These are phyloP conservation scores for Lepidotrigona ventralis DNA, from an alignment of 1,140 invertebrate species.

Conservation along the genomic window DNA sequence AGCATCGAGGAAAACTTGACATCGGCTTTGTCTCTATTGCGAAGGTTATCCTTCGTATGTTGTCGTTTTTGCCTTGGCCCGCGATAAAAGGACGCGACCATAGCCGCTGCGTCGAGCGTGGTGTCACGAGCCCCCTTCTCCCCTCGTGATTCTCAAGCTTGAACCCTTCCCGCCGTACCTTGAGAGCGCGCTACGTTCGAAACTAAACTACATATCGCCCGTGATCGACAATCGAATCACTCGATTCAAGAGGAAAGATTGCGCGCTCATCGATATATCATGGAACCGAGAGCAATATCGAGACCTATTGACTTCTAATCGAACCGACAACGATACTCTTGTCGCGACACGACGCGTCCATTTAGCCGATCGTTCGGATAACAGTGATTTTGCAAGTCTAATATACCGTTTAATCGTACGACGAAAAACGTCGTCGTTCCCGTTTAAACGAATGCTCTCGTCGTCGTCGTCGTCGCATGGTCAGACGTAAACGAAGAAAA, in stretches of 20 bases:
- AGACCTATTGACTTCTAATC: background rate
- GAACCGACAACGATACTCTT: background rate
- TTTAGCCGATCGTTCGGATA: background rate
- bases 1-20: background rate
- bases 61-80: conserved; percentile 6
- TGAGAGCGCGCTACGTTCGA: conserved; percentile 31
- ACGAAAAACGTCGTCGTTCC: background rate
- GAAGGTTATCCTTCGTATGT: background rate
- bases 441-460: background rate
- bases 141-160: background rate
- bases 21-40: conserved; percentile 1
- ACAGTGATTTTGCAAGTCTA: background rate
- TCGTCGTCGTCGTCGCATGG: background rate
- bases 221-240: background rate
- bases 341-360: background rate
- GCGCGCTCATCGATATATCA: background rate
- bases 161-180: conserved; percentile 28
- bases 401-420: background rate
- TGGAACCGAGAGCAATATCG: background rate
- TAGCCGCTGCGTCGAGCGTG: conserved; percentile 20
- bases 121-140: conserved; percentile 1
- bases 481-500: background rate
- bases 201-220: background rate
- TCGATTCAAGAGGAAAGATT: background rate
- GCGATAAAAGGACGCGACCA: conserved; percentile 42